Evolutionary conservation across 2,797 vertebrate genomes (phyloP), one percentile per base, ranked within the genome.

Genomic region (Galagoides demidoff): DNA sequence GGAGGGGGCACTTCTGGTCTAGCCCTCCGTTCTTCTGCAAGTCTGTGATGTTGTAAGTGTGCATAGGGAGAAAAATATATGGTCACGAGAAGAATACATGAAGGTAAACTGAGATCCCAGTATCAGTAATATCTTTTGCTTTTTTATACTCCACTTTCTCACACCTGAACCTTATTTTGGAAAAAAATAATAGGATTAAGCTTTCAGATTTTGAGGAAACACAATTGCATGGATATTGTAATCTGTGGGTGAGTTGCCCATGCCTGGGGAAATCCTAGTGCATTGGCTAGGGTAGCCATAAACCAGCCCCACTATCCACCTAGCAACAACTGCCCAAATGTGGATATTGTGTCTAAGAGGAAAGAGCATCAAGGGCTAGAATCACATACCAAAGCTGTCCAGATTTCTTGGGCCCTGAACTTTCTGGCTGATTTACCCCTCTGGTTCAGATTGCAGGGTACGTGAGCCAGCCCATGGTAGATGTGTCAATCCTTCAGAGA

Each of bases 401-500:
- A 49, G 61, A 12, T 29, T 45, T 90, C 45, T 3, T 3, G 0
- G 68, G 55, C 68, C 61, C 70, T 7, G 22, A 23, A 22, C 59
- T 37, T 85, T 39, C 90, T 52, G 22, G n/a, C 49, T 19, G 82
- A 97, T 10, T 3, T 70, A 64, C 43, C 86, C 49, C 63, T 13
- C 85, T 97, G 68, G 70, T 94, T 61, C 61, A 99, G 99, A 99
- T 99, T 45, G 99, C 99, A 7, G 99, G 99, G 71, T 99, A 99
- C 0, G 99, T 99, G 97, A 99, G 99, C 97, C 99, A 99, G 99
- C 99, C 99, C 23, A 99, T 99, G 98, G 99, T 99, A 97, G 99
- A 99, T 0, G 99, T 99, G 96, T 99, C 99, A 86, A 99, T 99
- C 97, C 99, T 99, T 96, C 99, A 99, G 98, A 98, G 99, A 79